Evolutionary conservation across 2,113 vertebrate genomes (phyloP).

Genomic region (Rhodinocichla rosea): DNA sequence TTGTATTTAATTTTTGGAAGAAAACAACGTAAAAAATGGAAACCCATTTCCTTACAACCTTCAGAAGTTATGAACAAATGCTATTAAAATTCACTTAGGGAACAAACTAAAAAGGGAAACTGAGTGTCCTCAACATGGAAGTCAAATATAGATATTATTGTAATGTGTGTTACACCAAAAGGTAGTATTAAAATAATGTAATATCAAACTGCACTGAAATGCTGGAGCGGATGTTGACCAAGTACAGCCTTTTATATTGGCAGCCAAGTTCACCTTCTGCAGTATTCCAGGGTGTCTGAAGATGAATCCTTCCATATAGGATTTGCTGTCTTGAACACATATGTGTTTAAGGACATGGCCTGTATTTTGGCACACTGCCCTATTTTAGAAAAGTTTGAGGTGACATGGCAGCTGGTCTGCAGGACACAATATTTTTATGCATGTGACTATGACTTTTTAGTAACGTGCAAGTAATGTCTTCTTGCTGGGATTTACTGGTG

Average conservation of each 20-base stretch:
- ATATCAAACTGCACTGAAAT: not conserved
- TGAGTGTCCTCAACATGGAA: not conserved
- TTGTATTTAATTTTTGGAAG: not conserved
- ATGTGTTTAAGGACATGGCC: not conserved
- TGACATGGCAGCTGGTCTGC: not conserved
- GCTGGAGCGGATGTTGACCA: not conserved
- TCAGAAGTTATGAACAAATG: not conserved
- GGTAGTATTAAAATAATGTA: not conserved
- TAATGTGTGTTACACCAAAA: not conserved
- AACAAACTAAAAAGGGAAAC: not conserved
- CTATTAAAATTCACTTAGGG: not conserved
- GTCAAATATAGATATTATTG: not conserved
- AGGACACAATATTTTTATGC: constrained; percentile 11
- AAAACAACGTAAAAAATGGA: not conserved
- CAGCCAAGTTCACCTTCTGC: not conserved
- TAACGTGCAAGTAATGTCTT: constrained; percentile 27
- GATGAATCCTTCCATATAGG: not conserved
- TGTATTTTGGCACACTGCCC: not conserved
- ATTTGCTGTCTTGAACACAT: not conserved
- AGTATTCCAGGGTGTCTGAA: not conserved
- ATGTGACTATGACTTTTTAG: constrained; percentile 4
- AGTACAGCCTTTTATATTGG: not conserved
- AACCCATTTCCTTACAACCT: not conserved
- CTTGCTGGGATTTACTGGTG: constrained; percentile 41
- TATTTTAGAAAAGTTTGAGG: not conserved